Evolutionary conservation across 2,888 invertebrate genomes (phyloP).

Genomic region (Cerastis leucographa): DNA sequence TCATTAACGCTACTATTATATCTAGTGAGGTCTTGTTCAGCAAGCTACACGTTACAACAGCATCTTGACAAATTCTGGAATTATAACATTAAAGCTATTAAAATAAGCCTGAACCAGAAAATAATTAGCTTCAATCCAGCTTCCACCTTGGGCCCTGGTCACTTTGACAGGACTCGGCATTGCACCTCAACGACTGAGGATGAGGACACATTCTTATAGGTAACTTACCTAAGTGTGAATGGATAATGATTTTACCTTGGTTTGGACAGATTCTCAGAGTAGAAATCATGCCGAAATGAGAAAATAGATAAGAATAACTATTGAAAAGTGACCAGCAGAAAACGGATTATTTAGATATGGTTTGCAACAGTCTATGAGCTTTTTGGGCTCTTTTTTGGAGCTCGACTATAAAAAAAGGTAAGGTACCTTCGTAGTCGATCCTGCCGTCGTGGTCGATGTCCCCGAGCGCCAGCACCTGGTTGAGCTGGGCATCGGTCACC

Average conservation of each 20-base stretch:
- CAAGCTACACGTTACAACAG: slow-evolving; percentile 85
- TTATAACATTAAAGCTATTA: slow-evolving; percentile 48
- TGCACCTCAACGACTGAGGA: neutral
- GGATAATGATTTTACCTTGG: neutral
- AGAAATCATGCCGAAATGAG: neutral
- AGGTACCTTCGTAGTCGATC: slow-evolving; percentile 95
- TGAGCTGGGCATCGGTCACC: slow-evolving; percentile 94
- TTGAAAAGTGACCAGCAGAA: neutral
- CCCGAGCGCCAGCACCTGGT: slow-evolving; percentile 93
- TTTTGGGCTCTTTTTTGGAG: neutral
- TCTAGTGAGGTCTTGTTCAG: slow-evolving; percentile 82
- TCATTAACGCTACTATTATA: slow-evolving; percentile 73
- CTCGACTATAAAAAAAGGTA: neutral
- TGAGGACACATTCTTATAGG: neutral
- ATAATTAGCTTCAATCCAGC: neutral
- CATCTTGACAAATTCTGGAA: slow-evolving; percentile 92
- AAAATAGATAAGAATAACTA: neutral
- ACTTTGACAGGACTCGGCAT: neutral
- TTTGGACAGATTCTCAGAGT: neutral
- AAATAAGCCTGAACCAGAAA: neutral
- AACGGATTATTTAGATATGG: neutral
- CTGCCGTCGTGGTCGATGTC: slow-evolving; percentile 95
- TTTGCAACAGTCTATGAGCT: neutral
- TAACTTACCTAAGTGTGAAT: neutral
- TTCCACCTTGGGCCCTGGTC: neutral